These are phyloP conservation scores for Tolmerus cingulatus DNA, from an alignment of 2,888 invertebrate species.

Conservation along the genomic window DNA sequence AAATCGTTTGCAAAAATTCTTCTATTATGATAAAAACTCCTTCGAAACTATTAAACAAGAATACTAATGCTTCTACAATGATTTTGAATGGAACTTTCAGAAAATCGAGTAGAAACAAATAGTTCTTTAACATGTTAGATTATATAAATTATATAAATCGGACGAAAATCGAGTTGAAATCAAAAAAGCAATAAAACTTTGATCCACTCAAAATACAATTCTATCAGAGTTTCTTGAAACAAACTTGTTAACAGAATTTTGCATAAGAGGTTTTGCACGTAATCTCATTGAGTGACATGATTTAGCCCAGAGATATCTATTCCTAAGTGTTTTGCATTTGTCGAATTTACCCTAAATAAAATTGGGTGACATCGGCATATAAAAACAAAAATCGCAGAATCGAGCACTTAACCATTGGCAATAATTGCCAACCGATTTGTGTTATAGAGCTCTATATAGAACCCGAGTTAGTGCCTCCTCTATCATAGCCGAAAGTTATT, in stretches of 20 bases:
- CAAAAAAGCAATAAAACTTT: too few relatives aligned
- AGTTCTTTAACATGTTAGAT: too few relatives aligned
- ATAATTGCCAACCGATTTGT: background rate
- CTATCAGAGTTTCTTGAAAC: background rate
- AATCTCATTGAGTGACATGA: background rate
- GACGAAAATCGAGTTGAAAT: too few relatives aligned
- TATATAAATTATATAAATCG: too few relatives aligned
- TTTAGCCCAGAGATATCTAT: background rate
- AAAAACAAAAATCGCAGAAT: background rate
- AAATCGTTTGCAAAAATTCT: too few relatives aligned
- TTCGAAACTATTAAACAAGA: background rate
- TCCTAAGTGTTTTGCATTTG: background rate
- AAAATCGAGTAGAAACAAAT: background rate
- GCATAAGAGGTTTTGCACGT: background rate
- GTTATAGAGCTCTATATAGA: background rate
- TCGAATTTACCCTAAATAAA: background rate
- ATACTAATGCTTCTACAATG: background rate
- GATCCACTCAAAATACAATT: background rate
- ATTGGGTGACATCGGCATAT: background rate
- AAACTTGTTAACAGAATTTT: background rate
- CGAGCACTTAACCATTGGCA: background rate
- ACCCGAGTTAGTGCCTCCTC: background rate
- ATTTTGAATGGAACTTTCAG: background rate
- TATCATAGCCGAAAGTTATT: background rate
- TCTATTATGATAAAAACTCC: background rate